These are phyloP conservation scores for Bradypodion ventrale DNA, from an alignment of 2,797 vertebrate species.

Conservation along the genomic window DNA sequence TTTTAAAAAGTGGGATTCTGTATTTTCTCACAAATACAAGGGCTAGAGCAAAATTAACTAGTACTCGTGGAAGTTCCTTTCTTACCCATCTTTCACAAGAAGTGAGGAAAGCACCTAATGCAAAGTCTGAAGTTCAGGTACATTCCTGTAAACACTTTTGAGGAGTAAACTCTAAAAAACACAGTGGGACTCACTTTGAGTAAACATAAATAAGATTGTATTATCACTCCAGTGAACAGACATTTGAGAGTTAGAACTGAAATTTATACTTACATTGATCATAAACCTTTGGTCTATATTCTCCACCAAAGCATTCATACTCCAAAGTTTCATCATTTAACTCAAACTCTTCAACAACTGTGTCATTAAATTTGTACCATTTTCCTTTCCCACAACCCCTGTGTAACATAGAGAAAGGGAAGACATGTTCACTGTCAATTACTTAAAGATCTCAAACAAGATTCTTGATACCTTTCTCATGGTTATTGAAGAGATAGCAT, in stretches of 20 bases:
- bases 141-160: too few species aligned
- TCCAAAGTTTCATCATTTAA: slow-evolving; percentile 96
- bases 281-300: slow-evolving; percentile 97
- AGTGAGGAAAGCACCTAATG: too few species aligned
- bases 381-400: slow-evolving; percentile 90
- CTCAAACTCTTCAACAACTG: slow-evolving; percentile 96
- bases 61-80: too few species aligned
- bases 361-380: slow-evolving; percentile 99
- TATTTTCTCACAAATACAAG: too few species aligned
- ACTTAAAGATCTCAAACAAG: slow-evolving; percentile 15
- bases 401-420: slow-evolving; percentile 46
- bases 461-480: neutral
- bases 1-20: too few species aligned
- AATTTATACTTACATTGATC: slow-evolving; percentile 89
- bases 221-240: too few species aligned
- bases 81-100: too few species aligned
- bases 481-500: neutral
- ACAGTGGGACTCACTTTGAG: neutral
- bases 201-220: too few species aligned
- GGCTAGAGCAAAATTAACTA: neutral
- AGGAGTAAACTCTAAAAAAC: neutral
- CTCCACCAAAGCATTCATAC: slow-evolving; percentile 98
- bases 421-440: slow-evolving; percentile 39
- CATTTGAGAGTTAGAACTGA: neutral
- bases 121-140: too few species aligned